Percentiles rank a stretch among this genome's conserved stretches.
These are phyloP conservation scores for Tribolium madens DNA, from an alignment of 1,140 invertebrate genomes.

Conservation along the genomic window DNA sequence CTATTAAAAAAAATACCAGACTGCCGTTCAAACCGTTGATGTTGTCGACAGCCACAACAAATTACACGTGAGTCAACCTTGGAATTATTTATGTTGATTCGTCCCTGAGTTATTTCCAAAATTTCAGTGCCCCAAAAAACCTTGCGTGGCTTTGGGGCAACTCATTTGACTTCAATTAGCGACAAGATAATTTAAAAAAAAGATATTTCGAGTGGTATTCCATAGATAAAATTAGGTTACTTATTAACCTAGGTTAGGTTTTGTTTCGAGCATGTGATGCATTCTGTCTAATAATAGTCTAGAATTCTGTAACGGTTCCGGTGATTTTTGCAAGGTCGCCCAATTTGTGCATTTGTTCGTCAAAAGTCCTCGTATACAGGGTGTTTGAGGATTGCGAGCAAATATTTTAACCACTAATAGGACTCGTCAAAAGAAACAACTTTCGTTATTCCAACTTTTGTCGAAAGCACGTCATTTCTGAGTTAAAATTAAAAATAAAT, in stretches of 20 bases:
- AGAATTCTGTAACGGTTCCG: conserved; percentile 1
- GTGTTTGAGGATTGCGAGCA: too few species aligned
- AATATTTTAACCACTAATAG: too few species aligned
- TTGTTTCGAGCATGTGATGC: background rate
- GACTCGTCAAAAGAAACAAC: too few species aligned
- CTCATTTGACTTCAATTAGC: too few species aligned
- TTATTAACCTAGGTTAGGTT: conserved; percentile 12
- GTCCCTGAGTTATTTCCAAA: conserved; percentile 21
- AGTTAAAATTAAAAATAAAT: too few species aligned
- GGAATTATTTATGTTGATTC: conserved; percentile 25
- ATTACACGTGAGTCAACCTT: conserved; percentile 19
- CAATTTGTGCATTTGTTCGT: too few species aligned
- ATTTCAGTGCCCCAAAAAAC: conserved; percentile 5
- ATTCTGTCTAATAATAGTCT: conserved; percentile 9
- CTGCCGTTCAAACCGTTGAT: conserved; percentile 12
- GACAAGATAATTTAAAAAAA: background rate
- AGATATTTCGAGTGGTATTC: background rate
- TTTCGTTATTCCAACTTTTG: too few species aligned
- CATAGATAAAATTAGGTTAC: conserved; percentile 4
- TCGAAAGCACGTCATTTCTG: too few species aligned
- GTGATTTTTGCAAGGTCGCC: background rate
- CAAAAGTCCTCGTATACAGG: too few species aligned
- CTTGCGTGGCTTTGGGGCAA: too few species aligned
- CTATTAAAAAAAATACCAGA: conserved; percentile 4
- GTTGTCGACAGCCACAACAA: background rate